These are phyloP conservation scores for Athalia rosae DNA, from an alignment of 2,888 invertebrate genomes.

Conservation along the genomic window DNA sequence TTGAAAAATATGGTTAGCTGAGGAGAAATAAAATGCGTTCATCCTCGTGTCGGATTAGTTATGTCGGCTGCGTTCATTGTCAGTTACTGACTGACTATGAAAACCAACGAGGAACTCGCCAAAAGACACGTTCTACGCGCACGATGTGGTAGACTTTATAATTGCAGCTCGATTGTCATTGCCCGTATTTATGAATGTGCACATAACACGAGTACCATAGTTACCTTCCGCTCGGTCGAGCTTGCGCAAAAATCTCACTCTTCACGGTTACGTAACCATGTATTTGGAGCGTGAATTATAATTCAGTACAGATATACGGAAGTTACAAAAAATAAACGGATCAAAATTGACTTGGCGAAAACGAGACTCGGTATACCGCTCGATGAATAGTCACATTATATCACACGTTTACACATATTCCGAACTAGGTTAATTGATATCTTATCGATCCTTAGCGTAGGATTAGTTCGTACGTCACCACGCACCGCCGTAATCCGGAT, in stretches of 20 bases:
- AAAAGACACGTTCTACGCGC: too few species aligned
- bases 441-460: slow-evolving; percentile 38
- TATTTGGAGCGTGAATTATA: slow-evolving; percentile 37
- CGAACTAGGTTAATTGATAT: slow-evolving; percentile 43
- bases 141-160: slow-evolving; percentile 14
- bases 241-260: slow-evolving; percentile 26
- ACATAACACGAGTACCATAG: not conserved
- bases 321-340: not conserved
- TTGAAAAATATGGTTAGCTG: too few species aligned
- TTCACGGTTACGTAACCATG: slow-evolving; percentile 36
- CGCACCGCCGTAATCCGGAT: slow-evolving; percentile 15
- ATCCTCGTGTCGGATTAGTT: too few species aligned
- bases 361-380: slow-evolving; percentile 14
- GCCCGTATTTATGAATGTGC: not conserved
- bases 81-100: too few species aligned
- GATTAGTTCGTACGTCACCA: slow-evolving; percentile 24
- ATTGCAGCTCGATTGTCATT: too few species aligned
- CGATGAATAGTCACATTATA: slow-evolving; percentile 13
- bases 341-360: slow-evolving; percentile 8
- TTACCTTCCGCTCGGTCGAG: slow-evolving; percentile 13
- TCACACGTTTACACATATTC: slow-evolving; percentile 25
- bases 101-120: too few species aligned
- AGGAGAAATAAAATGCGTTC: too few species aligned
- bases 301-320: slow-evolving; percentile 13
- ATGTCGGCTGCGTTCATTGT: too few species aligned